These are phyloP conservation scores for Chaenogobius annularis DNA, from an alignment of 2,113 vertebrate species.

Conservation along the genomic window DNA sequence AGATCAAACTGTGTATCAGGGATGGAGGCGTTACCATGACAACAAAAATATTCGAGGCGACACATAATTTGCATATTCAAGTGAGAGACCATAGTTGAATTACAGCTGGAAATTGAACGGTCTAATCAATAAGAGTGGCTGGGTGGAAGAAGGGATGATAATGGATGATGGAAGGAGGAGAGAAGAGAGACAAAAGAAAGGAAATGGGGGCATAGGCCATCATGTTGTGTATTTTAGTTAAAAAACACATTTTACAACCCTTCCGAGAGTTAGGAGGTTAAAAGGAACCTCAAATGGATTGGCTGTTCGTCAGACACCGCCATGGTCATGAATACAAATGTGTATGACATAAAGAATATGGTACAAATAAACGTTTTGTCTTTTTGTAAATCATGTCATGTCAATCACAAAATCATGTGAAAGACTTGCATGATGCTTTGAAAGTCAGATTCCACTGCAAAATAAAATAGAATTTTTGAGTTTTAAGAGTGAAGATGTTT, in stretches of 20 bases:
- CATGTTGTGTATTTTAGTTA: slow-evolving; percentile 15
- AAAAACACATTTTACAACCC: slow-evolving; percentile 51
- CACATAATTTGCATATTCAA: slow-evolving; percentile 69
- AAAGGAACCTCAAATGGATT: slow-evolving; percentile 31
- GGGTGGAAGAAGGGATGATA: slow-evolving; percentile 6
- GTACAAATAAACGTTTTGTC: not conserved
- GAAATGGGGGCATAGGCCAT: slow-evolving; percentile 18
- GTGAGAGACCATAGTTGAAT: slow-evolving; percentile 66
- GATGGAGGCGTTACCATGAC: slow-evolving; percentile 65
- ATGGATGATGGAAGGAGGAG: slow-evolving; percentile 30
- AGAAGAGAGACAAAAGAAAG: slow-evolving; percentile 7
- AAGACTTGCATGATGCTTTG: not conserved
- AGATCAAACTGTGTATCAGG: slow-evolving; percentile 34
- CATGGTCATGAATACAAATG: not conserved
- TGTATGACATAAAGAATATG: not conserved
- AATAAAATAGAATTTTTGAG: too few species aligned
- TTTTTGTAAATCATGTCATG: too few species aligned
- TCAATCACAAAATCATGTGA: not conserved
- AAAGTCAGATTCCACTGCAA: not conserved
- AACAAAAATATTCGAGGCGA: slow-evolving; percentile 50
- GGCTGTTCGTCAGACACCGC: not conserved
- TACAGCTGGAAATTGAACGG: slow-evolving; percentile 67
- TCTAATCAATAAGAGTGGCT: slow-evolving; percentile 63
- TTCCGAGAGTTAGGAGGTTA: slow-evolving; percentile 16
- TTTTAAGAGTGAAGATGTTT: too few species aligned